phyloP scores from a whole-genome alignment of 2,113 vertebrate species.

The Chaenocephalus aceratus region DNA sequence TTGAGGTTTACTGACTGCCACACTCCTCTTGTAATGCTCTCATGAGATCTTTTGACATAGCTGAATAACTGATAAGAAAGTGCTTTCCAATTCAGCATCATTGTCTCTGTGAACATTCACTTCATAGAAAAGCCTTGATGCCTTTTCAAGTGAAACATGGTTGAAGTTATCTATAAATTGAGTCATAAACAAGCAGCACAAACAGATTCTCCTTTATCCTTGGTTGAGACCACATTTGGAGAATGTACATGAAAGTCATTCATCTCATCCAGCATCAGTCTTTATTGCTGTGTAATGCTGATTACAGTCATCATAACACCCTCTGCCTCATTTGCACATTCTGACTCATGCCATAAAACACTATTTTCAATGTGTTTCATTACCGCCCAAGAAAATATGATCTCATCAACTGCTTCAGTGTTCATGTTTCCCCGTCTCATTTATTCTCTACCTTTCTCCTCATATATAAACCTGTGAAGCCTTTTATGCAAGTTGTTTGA shows the following conservation, averaged over 20 bases:
- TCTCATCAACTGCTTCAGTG: constrained; percentile 37
- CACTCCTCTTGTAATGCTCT: background rate
- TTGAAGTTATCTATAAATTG: background rate
- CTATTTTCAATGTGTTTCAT: constrained; percentile 48
- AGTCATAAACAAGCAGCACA: constrained; percentile 21
- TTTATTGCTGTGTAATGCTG: constrained; percentile 53
- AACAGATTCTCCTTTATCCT: constrained; percentile 1
- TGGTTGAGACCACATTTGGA: constrained; percentile 7
- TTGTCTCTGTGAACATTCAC: constrained; percentile 6
- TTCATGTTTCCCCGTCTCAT: constrained; percentile 7
- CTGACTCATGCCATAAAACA: constrained; percentile 42
- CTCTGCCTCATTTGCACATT: constrained; percentile 43
- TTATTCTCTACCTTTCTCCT: background rate
- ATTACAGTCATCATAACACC: constrained; percentile 44
- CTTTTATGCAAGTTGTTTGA: background rate
- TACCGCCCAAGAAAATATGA: constrained; percentile 27
- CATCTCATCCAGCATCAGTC: constrained; percentile 12
- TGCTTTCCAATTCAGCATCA: background rate
- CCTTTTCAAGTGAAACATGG: constrained; percentile 24
- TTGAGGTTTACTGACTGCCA: no score
- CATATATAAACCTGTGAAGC: background rate
- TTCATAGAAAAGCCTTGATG: constrained; percentile 14
- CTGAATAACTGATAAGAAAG: background rate
- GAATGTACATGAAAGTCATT: background rate
- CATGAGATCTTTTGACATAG: background rate